phyloP scores from a whole-genome alignment of 2,113 vertebrate species.

The Marcusenius ussheri region DNA sequence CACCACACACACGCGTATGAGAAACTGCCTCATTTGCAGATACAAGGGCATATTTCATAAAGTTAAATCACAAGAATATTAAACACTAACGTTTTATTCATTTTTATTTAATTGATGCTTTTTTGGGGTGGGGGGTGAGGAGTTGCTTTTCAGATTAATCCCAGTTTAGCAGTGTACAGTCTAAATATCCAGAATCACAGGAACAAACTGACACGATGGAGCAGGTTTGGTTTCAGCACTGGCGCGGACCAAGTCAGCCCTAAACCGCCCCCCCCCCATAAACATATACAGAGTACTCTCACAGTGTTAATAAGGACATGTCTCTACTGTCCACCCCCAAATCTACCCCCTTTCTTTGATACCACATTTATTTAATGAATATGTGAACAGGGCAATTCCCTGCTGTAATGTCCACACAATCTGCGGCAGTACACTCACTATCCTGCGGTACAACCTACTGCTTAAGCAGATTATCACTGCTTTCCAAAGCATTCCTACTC shows the following conservation, averaged over 20 bases:
- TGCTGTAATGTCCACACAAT: neutral
- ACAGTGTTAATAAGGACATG: neutral
- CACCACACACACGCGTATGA: neutral
- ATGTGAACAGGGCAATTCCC: neutral
- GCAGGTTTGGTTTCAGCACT: neutral
- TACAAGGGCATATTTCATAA: neutral
- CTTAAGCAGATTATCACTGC: constrained; percentile 7
- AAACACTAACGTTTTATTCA: neutral
- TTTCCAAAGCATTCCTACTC: neutral
- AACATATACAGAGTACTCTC: neutral
- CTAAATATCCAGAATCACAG: neutral
- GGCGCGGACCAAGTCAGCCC: neutral
- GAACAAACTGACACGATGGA: neutral
- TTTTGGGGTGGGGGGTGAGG: neutral
- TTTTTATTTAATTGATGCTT: neutral
- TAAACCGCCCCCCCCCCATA: neutral
- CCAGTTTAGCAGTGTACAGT: neutral
- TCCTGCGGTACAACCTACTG: neutral
- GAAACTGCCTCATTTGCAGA: neutral
- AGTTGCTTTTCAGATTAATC: neutral
- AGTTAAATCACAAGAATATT: neutral
- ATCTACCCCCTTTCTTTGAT: neutral
- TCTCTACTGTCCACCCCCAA: neutral
- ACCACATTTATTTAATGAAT: neutral
- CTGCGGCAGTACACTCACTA: neutral